Percentiles rank a stretch among this genome's conserved stretches.
phyloP scores from a whole-genome alignment of 2,797 vertebrate species.

The Antrozous pallidus region DNA sequence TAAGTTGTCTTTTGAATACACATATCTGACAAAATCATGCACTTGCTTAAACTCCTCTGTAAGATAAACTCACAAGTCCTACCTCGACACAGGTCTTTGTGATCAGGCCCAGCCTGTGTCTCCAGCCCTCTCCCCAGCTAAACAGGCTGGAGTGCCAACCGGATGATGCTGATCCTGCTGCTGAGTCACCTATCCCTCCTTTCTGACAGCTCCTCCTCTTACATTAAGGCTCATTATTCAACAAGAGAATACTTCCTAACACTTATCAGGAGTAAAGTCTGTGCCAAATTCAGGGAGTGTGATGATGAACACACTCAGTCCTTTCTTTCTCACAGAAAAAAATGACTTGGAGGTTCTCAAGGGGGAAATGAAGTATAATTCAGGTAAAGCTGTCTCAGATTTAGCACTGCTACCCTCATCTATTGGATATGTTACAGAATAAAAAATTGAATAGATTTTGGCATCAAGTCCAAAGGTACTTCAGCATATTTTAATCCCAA shows the following conservation, averaged over 20 bases:
- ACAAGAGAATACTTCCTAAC: background rate
- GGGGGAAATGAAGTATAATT: background rate
- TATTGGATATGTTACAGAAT: background rate
- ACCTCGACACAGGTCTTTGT: rapidly evolving
- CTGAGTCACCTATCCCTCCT: background rate
- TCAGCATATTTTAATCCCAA: background rate
- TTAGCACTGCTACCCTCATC: background rate
- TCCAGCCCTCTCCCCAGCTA: background rate
- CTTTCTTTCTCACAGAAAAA: background rate
- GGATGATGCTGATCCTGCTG: background rate
- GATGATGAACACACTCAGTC: background rate
- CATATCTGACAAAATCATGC: background rate
- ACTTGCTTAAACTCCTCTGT: background rate
- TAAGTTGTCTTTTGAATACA: background rate
- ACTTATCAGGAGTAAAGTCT: background rate
- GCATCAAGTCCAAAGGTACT: background rate
- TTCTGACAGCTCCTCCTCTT: background rate
- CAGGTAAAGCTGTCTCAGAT: background rate
- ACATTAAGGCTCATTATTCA: background rate
- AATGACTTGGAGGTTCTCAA: background rate
- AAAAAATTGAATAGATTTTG: background rate
- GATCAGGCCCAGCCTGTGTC: background rate
- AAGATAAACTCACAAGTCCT: background rate
- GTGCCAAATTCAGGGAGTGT: background rate
- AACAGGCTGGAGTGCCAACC: background rate